These are phyloP conservation scores for Hipposideros larvatus DNA, from an alignment of 2,797 vertebrate genomes.

Conservation along the genomic window DNA sequence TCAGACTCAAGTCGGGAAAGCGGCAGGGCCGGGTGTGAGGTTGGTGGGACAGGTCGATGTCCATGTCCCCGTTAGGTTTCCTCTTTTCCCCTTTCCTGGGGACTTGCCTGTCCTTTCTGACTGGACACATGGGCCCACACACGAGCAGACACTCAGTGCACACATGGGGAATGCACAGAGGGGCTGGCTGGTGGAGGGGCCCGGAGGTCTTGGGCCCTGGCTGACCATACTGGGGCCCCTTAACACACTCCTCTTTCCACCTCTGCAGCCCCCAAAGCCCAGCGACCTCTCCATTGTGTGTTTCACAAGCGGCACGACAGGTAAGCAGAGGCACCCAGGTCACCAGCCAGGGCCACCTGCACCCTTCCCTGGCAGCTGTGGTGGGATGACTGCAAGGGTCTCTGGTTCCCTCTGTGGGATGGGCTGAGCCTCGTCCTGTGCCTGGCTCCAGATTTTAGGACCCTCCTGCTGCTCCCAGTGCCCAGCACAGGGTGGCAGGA, in stretches of 20 bases:
- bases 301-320: slow-evolving; percentile 92
- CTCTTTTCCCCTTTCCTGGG: not conserved
- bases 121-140: too few relatives aligned
- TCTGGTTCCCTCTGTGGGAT: not conserved
- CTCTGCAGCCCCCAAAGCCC: slow-evolving; percentile 88
- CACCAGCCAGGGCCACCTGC: not conserved
- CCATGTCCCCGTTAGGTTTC: not conserved
- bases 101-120: not conserved
- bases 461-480: not conserved
- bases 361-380: not conserved
- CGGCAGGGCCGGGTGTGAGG: not conserved
- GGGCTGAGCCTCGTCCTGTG: not conserved
- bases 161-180: accelerated
- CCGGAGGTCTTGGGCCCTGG: not conserved
- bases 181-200: not conserved
- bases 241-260: slow-evolving; percentile 12
- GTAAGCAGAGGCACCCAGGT: slow-evolving; percentile 81
- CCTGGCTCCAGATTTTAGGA: not conserved
- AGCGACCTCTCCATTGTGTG: slow-evolving; percentile 92
- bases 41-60: not conserved
- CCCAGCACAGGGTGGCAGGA: too few relatives aligned
- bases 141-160: not conserved
- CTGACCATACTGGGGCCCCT: not conserved
- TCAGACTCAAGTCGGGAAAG: not conserved
- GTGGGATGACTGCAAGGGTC: not conserved